Base-by-base conservation (phyloP, 1,140 invertebrate genomes). In the Diorhabda carinulata region DNA sequence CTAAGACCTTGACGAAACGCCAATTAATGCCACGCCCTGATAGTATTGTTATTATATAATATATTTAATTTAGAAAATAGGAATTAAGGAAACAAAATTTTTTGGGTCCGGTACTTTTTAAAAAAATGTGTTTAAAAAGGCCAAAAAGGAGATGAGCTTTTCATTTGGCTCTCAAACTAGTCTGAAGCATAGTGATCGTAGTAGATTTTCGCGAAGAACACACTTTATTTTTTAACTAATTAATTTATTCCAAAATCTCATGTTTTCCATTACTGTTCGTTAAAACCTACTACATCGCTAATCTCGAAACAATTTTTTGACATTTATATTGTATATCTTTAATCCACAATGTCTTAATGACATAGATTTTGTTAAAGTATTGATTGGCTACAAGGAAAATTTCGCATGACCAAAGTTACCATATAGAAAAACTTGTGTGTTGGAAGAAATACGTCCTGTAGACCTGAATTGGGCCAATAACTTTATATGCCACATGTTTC, bases 31-130 rank as follows among this genome's bases (percentile, higher is more conserved):
- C 76, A 77, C 47, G 47, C 47, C 47, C 78, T 77, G 73, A 79
- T 78, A 80, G 78, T 79, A 81, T 79, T 79, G 78, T 79, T 79
- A 79, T 25, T 79, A 75, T 78, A 78, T 78, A 77, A 78, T 78
- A 78, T 76, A 76, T 76, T 75, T 80, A 80, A 82, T 79, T 79
- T 83, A 82, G 81, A 72, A 52, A 79, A 76, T 83, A 83, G 78
- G 71, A 70, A 79, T 77, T 73, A 79, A 76, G 72, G 56, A 75
- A 68, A 71, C 67, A 71, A 72, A 73, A 72, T 65, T 72, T 74
- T 68, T 72, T 67, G 44, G 43, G 63, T 61, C 57, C 43, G 61
- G 60, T 43, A 71, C 43, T 52, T 62, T 71, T 66, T 58, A 45
- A 58, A 43, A 42, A 43, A 64, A n/a, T 45, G 25, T 44, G 40